phyloP scores from a whole-genome alignment of 2,888 invertebrate species.

The Drosophila macrospina region DNA sequence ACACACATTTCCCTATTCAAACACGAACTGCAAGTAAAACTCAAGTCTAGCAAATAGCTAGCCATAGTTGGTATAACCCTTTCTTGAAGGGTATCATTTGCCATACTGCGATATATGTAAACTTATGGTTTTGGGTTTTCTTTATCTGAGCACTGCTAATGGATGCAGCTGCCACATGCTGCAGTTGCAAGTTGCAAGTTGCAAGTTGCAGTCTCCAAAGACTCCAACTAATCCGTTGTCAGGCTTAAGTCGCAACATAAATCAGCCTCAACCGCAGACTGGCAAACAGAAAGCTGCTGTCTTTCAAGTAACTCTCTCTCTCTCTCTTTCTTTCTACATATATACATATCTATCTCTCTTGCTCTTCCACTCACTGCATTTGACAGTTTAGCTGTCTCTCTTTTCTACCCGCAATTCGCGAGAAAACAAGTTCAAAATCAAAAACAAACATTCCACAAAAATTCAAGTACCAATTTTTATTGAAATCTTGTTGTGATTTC shows the following conservation, averaged over 20 bases:
- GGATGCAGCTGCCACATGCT: constrained; percentile 76
- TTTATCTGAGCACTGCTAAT: constrained; percentile 73
- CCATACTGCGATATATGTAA: constrained; percentile 17
- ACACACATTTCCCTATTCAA: too few relatives aligned
- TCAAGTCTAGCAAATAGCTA: neutral
- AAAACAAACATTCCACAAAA: constrained; percentile 62
- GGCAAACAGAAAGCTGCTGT: constrained; percentile 45
- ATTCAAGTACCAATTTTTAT: constrained; percentile 72
- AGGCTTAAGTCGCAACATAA: constrained; percentile 72
- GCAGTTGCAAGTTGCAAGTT: constrained; percentile 62
- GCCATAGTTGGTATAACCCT: constrained; percentile 8
- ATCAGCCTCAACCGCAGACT: constrained; percentile 58
- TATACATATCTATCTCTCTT: constrained; percentile 8
- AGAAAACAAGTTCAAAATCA: constrained; percentile 64
- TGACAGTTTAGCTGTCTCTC: constrained; percentile 12
- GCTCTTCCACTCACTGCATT: too few relatives aligned
- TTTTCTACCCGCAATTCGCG: constrained; percentile 18
- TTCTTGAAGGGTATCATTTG: constrained; percentile 24
- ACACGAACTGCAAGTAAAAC: too few relatives aligned
- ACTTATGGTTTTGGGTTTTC: constrained; percentile 55
- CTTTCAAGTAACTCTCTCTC: constrained; percentile 37
- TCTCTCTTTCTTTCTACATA: constrained; percentile 28
- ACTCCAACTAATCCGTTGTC: constrained; percentile 79
- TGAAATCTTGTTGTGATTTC: constrained; percentile 31
- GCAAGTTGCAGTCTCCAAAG: constrained; percentile 44